These are phyloP conservation scores for Ganaspis sp. DNA, from an alignment of 1,140 invertebrate genomes.

Conservation along the genomic window DNA sequence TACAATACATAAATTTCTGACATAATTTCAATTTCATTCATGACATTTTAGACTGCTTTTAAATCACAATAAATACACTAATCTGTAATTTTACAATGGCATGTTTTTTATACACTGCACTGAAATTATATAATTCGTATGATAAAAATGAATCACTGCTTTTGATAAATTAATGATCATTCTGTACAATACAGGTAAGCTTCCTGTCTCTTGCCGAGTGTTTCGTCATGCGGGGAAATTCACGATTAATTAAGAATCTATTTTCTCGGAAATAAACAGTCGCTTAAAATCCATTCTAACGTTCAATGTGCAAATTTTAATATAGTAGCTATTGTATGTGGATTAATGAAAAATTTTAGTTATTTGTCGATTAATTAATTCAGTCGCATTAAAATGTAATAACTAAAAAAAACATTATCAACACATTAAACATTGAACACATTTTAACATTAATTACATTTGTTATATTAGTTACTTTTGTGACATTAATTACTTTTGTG, in stretches of 20 bases:
- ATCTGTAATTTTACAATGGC: not conserved
- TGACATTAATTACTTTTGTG: too few species aligned
- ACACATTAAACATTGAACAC: too few species aligned
- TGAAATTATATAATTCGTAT: not conserved
- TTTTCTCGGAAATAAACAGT: not conserved
- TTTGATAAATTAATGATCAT: conserved; percentile 35
- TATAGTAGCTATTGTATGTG: too few species aligned
- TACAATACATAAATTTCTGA: not conserved
- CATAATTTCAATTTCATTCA: not conserved
- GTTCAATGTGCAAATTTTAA: too few species aligned
- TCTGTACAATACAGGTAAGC: not conserved
- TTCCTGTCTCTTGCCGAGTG: conserved; percentile 16
- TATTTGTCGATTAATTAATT: too few species aligned
- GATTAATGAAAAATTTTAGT: too few species aligned
- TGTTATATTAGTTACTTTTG: too few species aligned
- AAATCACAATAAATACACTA: not conserved
- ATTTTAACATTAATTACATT: too few species aligned
- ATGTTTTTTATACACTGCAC: not conserved
- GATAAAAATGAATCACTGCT: conserved; percentile 19
- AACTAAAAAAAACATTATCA: too few species aligned
- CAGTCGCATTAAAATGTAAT: too few species aligned
- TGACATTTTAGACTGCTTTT: too few species aligned
- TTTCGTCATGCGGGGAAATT: conserved; percentile 16
- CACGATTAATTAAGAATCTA: not conserved
- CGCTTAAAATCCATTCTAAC: too few species aligned